These are phyloP conservation scores for Paramormyrops kingsleyae DNA, from an alignment of 2,113 vertebrate species.

Conservation along the genomic window DNA sequence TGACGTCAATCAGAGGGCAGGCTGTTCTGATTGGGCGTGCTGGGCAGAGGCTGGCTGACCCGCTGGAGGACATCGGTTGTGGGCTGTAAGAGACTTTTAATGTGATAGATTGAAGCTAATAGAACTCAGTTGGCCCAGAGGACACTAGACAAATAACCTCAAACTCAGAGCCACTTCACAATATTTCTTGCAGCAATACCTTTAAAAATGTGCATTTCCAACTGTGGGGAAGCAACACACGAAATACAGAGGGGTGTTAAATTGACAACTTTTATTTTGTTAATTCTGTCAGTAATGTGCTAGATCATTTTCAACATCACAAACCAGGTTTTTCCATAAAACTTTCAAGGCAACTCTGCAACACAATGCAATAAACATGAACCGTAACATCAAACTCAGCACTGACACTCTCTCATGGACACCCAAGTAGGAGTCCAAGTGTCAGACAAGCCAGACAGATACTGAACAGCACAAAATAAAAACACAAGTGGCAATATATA, in stretches of 20 bases:
- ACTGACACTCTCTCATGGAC: neutral
- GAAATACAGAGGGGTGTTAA: neutral
- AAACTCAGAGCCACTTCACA: neutral
- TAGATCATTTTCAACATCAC: constrained; percentile 17
- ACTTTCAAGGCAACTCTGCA: constrained; percentile 12
- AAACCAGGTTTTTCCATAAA: constrained; percentile 2
- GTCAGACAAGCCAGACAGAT: neutral
- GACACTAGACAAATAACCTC: neutral
- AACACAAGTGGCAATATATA: neutral
- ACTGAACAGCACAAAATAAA: constrained; percentile 3
- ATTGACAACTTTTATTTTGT: constrained; percentile 19
- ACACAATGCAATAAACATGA: neutral
- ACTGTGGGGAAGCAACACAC: neutral
- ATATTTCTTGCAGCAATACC: neutral
- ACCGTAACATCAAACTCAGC: constrained; percentile 14
- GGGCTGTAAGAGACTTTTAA: neutral
- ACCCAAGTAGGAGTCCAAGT: neutral
- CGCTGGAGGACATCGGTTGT: neutral
- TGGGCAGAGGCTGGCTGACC: neutral
- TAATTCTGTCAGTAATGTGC: constrained; percentile 26
- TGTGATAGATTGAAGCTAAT: neutral
- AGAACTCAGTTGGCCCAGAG: neutral
- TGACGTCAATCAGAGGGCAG: neutral
- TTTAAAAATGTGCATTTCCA: neutral
- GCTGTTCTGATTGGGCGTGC: neutral